A percentile compares a stretch with the other conserved stretches of the same genome.
phyloP scores from a whole-genome alignment of 2,113 vertebrate species.

The Gnathonemus longibarbis region DNA sequence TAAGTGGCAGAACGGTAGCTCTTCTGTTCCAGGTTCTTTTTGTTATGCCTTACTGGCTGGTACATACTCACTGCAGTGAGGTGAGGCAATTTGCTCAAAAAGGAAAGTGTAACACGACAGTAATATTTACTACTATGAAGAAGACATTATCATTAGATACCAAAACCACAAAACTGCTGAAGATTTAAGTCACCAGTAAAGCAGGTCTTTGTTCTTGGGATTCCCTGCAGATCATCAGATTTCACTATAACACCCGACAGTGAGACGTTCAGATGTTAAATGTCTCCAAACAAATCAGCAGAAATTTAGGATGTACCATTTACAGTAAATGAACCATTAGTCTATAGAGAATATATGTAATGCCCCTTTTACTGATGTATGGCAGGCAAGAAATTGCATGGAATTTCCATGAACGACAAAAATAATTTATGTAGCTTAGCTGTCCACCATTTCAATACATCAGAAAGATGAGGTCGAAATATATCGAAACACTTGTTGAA shows the following conservation, averaged over 20 bases:
- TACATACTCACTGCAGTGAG: background rate
- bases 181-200: background rate
- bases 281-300: background rate
- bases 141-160: background rate
- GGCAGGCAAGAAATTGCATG: background rate
- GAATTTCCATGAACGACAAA: background rate
- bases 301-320: background rate
- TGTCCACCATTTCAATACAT: background rate
- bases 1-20: background rate
- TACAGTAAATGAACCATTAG: background rate
- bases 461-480: background rate
- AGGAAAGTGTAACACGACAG: background rate
- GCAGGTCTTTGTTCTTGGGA: background rate
- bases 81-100: background rate
- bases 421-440: background rate
- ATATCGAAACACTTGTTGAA: background rate
- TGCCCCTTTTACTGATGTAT: background rate
- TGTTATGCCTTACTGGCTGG: background rate
- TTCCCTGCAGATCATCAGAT: background rate
- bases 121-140: background rate
- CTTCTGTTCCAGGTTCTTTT: background rate
- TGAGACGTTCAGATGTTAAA: background rate
- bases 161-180: background rate
- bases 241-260: background rate
- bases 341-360: background rate